phyloP scores from a whole-genome alignment of 2,797 vertebrate genomes.

The Yasuhikotakia modesta region DNA sequence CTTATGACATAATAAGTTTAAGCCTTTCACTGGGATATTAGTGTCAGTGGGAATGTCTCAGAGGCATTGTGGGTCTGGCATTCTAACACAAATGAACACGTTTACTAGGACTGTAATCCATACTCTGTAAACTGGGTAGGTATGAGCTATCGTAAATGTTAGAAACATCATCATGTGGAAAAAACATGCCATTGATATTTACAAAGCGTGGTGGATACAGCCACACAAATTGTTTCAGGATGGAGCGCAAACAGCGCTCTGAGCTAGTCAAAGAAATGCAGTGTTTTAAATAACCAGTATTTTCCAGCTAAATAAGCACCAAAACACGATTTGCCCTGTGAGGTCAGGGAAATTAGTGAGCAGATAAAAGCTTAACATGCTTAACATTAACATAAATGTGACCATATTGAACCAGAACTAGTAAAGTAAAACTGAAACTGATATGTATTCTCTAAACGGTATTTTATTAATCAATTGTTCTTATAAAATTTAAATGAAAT shows the following conservation, averaged over 20 bases:
- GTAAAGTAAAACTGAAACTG: too few species aligned
- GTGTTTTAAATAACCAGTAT: background rate
- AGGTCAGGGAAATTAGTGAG: too few species aligned
- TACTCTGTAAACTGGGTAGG: constrained; percentile 35
- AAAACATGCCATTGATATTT: constrained; percentile 13
- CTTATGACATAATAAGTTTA: background rate
- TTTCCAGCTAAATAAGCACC: background rate
- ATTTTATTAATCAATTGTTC: too few species aligned
- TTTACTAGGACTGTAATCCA: background rate
- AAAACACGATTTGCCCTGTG: background rate
- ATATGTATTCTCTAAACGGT: too few species aligned
- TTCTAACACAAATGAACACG: background rate
- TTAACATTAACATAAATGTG: too few species aligned
- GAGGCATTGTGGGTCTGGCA: background rate
- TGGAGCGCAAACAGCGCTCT: constrained; percentile 8
- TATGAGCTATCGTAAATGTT: constrained; percentile 27
- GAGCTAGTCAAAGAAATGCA: constrained; percentile 1
- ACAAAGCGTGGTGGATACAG: background rate
- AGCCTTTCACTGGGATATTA: background rate
- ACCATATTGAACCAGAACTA: too few species aligned
- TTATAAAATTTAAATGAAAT: too few species aligned
- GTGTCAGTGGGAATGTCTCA: background rate
- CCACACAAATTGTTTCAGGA: constrained; percentile 16
- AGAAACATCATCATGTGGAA: constrained; percentile 2
- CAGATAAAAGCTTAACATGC: too few species aligned